Conservation (phyloP, 2,888 invertebrate genomes). For the Drosophila rellima region DNA sequence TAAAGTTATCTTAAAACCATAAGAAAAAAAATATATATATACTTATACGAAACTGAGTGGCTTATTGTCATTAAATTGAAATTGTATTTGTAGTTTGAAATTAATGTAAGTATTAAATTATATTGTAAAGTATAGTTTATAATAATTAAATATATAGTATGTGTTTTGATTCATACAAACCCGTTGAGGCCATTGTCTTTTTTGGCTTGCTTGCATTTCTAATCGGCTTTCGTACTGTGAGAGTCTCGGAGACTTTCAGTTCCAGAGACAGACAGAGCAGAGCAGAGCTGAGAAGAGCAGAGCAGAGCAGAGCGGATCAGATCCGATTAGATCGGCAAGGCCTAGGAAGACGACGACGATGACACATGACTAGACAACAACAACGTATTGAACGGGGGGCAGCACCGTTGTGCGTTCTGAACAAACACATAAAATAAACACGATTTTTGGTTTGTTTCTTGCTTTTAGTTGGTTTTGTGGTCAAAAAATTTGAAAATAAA, state of each 20-base stretch:
- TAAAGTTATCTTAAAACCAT: conserved; percentile 44
- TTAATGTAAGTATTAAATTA: conserved; percentile 31
- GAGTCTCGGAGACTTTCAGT: conserved; percentile 70
- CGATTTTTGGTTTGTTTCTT: conserved; percentile 40
- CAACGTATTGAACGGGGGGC: conserved; percentile 41
- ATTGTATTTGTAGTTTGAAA: conserved; percentile 15
- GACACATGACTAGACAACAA: conserved; percentile 63
- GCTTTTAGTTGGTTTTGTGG: conserved; percentile 1
- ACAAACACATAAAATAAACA: conserved; percentile 79
- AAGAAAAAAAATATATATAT: conserved; percentile 11
- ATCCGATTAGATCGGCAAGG: conserved; percentile 61
- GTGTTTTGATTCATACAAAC: conserved; percentile 78
- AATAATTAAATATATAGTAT: conserved; percentile 55
- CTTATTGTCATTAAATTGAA: conserved; percentile 37
- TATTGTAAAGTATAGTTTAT: conserved; percentile 28
- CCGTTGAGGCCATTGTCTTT: conserved; percentile 67
- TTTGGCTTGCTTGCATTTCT: conserved; percentile 75
- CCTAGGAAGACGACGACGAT: conserved; percentile 60
- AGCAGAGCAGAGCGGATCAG: conserved; percentile 36
- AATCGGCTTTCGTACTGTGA: conserved; percentile 76
- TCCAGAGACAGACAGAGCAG: conserved; percentile 70
- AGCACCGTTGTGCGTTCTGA: conserved; percentile 73
- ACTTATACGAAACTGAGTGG: conserved; percentile 42
- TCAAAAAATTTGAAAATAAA: conserved; percentile 37
- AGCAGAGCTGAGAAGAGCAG: conserved; percentile 54